phyloP scores from a whole-genome alignment of 2,888 invertebrate genomes.

The Sinopyrophorus schimmeli region DNA sequence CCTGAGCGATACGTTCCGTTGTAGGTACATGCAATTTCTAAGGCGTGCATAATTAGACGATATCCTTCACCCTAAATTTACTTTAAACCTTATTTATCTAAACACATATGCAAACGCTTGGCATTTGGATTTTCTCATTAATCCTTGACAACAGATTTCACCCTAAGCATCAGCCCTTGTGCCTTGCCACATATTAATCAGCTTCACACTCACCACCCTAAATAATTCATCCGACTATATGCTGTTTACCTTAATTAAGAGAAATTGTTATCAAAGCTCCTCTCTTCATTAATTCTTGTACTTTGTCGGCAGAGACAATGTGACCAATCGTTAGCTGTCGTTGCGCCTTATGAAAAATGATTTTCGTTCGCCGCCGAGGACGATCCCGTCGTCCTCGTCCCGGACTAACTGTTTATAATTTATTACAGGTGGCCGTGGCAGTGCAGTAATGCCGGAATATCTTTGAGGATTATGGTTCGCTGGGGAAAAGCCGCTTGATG shows the following conservation, averaged over 20 bases:
- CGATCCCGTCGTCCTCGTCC: constrained; percentile 15
- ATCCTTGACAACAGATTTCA: constrained; percentile 28
- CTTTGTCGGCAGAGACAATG: constrained; percentile 18
- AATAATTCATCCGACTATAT: constrained; percentile 27
- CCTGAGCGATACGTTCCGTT: constrained; percentile 14
- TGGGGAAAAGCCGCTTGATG: constrained; percentile 18
- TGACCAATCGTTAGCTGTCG: no score
- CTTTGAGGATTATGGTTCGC: constrained; percentile 20
- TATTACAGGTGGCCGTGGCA: constrained; percentile 20
- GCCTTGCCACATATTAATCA: constrained; percentile 29
- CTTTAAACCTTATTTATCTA: constrained; percentile 27
- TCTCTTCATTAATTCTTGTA: constrained; percentile 21
- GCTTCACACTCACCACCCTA: constrained; percentile 25
- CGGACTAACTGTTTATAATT: constrained; percentile 20
- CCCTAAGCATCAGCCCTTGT: constrained; percentile 27
- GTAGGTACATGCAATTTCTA: constrained; percentile 13
- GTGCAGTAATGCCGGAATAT: constrained; percentile 13
- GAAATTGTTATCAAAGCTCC: constrained; percentile 27
- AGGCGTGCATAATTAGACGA: constrained; percentile 21
- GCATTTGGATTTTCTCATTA: constrained; percentile 25
- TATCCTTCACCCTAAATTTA: constrained; percentile 18
- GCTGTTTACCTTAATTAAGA: constrained; percentile 29
- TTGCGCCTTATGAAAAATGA: constrained; percentile 8
- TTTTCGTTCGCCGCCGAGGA: constrained; percentile 19
- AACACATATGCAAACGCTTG: constrained; percentile 26